Evolutionary conservation across 2,797 vertebrate species (phyloP), one percentile per base, ranked within the genome.

Genomic region (Gymnoscopelus braueri): DNA sequence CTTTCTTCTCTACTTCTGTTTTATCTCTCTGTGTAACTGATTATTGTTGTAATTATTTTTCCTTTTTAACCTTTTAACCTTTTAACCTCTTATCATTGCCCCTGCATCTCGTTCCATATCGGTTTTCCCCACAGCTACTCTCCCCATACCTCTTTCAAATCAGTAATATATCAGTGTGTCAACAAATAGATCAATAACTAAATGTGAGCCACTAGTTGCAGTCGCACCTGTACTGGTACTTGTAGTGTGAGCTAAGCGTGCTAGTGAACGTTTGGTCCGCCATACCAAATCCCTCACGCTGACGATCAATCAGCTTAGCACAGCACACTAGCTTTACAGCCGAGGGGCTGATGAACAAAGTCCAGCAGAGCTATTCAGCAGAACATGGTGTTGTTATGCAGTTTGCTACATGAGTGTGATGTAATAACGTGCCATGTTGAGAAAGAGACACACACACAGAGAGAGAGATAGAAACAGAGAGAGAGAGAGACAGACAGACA

Each of bases 291-390:
- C 73, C 32, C 62, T 44, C 70, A 29, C 35, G 55, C 71, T 75
- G 71, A 73, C 29, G 3, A 75, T 78, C 69, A 81, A 79, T 80
- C 65, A 82, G 86, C 81, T 87, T 87, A 86, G 73, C 29, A 77
- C 78, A 52, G 76, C 66, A 75, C 63, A 32, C 35, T 8, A 9
- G 81, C 69, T 64, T 68, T 61, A 77, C 77, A 79, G 81, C 73
- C 3, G 3, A 54, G 71, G 56, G 63, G 52, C 2, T 39, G 39
- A 44, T 44, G 72, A 54, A 59, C 84, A 81, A 86, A 91, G 85
- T 90, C 87, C 83, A 79, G 23, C 6, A 3, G 61, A 68, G 80
- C 62, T 19, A 5, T 59, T 71, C 75, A 60, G 68, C 54, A 56
- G 72, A 10, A 76, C 78, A 63, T 12, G 29, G 61, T 72, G 77